Evolutionary conservation across 2,113 vertebrate genomes (phyloP).

Genomic region (Dryoscopus gambensis): DNA sequence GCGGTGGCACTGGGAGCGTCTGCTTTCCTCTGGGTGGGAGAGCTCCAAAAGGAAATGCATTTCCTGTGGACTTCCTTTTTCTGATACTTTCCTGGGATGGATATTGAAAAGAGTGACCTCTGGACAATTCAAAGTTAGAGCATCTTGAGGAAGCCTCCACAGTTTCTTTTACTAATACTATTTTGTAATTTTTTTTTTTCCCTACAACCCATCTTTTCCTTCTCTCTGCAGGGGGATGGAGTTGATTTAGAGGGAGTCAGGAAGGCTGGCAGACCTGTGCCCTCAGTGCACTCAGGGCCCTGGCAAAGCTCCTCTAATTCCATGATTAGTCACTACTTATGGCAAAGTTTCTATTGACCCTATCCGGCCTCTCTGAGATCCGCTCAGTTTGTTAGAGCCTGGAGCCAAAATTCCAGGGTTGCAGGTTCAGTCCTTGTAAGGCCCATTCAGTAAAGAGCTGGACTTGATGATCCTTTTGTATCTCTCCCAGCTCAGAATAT

Average conservation of each 20-base stretch:
- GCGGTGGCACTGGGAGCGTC: not conserved
- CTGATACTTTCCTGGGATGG: not conserved
- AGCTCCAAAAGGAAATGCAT: not conserved
- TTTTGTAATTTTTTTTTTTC: not conserved
- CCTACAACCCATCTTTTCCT: not conserved
- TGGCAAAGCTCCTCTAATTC: not conserved
- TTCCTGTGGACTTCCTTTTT: not conserved
- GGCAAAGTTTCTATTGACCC: not conserved
- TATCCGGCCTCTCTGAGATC: not conserved
- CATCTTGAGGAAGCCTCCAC: not conserved
- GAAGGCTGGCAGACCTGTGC: not conserved
- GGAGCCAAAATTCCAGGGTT: not conserved
- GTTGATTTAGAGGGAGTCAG: not conserved
- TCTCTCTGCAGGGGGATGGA: not conserved
- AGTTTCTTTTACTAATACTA: not conserved
- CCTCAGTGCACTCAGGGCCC: not conserved
- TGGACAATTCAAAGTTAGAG: not conserved
- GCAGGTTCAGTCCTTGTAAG: too few relatives aligned
- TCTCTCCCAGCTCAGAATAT: not conserved
- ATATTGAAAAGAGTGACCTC: not conserved
- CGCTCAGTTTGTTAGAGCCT: not conserved
- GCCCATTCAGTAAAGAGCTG: too few relatives aligned
- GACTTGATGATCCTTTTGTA: not conserved
- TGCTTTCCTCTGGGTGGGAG: not conserved
- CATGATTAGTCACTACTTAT: not conserved